Conservation (phyloP, 2,113 vertebrate genomes). For the Laterallus jamaicensis region DNA sequence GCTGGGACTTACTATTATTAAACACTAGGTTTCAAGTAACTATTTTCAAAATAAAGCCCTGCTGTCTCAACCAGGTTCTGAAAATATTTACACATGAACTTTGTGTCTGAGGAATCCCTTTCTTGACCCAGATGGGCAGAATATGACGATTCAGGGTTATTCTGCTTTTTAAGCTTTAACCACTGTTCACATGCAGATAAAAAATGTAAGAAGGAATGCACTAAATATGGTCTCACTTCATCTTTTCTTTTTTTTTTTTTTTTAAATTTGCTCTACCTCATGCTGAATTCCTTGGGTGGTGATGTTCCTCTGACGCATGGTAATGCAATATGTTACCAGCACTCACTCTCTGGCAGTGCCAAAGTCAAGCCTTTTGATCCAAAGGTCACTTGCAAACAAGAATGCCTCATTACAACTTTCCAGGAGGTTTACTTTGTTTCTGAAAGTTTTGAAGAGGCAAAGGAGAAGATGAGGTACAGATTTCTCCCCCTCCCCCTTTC, state of each 20-base stretch:
- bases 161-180: neutral
- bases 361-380: constrained; percentile 92
- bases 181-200: neutral
- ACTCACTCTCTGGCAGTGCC: constrained; percentile 88
- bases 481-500: neutral
- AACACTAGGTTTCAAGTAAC: neutral
- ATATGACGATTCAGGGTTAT: rapidly evolving
- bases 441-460: constrained; percentile 96
- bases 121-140: neutral
- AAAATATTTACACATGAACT: neutral
- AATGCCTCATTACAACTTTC: constrained; percentile 95
- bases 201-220: neutral
- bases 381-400: constrained; percentile 88
- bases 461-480: constrained; percentile 93
- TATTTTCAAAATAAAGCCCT: neutral
- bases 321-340: constrained; percentile 60
- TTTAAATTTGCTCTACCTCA: neutral
- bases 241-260: neutral
- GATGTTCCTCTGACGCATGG: neutral
- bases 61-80: neutral
- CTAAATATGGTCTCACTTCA: neutral
- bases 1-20: neutral
- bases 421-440: constrained; percentile 96
- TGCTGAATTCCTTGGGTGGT: neutral
- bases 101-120: rapidly evolving